Base-by-base conservation (phyloP, 1,140 invertebrate genomes). In the Trichonephila clavata region DNA sequence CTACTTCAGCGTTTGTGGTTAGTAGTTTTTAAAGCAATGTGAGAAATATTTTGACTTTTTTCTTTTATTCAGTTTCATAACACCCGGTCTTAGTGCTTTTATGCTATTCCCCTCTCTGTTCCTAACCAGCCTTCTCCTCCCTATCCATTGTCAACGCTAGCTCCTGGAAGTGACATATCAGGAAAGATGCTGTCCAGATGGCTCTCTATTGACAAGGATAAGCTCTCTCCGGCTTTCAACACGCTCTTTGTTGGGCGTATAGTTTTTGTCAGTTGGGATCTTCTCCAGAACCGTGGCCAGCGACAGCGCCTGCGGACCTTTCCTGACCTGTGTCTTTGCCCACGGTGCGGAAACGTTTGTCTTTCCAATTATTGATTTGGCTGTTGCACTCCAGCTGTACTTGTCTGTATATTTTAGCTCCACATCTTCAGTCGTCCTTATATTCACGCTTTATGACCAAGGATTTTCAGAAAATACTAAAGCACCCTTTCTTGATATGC, bases 171-270 rank as follows among this genome's bases (percentile, higher is more conserved):
- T 92, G 91, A 92, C 91, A 86, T 77, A 60, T 71, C 80, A 43
- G 88, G 59, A 65, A 68, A 92, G 77, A 92, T 86, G 63, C 91
- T 92, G 91, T 92, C 91, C 91, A 92, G 81, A 92, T 92, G 91
- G 59, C 83, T 20, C 24, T 92, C 63, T 86, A 92, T 71, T 92
- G 91, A 92, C 91, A 86, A 61, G 71, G 90, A 92, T 92, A 92
- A 92, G 90, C 90, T 84, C 90, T 92, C 43, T 80, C 77, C 81
- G 32, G 50, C 90, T 92, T 92, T 92, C 90, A 92, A 43, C 90
- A 43, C 27, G 80, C 50, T 63, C 71, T 84, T 92, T 92, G 77
- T 92, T 83, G 27, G 65, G 77, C 61, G 16, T 39, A 84, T 60
- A 59, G 90, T 57, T 61, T 84, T 57, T 92, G 90, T 80, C 90